A percentile compares a stretch with the other conserved stretches of the same genome.
These are phyloP conservation scores for Mus caroli DNA, from an alignment of 2,797 vertebrate genomes.

Conservation along the genomic window DNA sequence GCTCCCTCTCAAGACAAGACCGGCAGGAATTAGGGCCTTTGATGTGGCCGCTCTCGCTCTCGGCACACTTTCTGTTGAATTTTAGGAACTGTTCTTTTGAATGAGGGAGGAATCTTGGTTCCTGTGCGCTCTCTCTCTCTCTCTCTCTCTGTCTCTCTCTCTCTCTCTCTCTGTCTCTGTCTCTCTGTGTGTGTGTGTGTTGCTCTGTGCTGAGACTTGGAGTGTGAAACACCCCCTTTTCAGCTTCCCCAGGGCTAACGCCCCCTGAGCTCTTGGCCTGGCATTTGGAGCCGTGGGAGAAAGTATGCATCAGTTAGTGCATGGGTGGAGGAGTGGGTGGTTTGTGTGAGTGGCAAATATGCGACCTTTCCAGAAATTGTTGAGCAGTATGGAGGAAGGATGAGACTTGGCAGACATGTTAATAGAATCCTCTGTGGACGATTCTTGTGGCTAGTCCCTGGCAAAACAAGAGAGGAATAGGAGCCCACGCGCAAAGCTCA, in stretches of 20 bases:
- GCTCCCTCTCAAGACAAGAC: background rate
- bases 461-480: background rate
- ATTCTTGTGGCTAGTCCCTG: background rate
- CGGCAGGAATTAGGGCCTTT: background rate
- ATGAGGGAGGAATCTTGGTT: background rate
- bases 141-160: too few species aligned
- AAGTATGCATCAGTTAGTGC: conserved; percentile 36
- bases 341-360: conserved; percentile 68
- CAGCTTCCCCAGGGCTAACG: background rate
- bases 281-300: conserved; percentile 73
- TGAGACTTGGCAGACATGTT: conserved; percentile 53
- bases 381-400: conserved; percentile 56
- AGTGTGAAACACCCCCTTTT: conserved; percentile 17
- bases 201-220: background rate
- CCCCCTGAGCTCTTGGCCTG: background rate
- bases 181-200: background rate
- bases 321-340: conserved; percentile 52
- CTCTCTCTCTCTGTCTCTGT: too few species aligned
- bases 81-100: background rate
- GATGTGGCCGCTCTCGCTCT: background rate
- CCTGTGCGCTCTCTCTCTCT: too few species aligned
- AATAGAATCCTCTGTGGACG: background rate
- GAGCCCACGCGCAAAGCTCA: fast-evolving
- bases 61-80: background rate
- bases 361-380: conserved; percentile 76